Evolutionary conservation across 2,113 vertebrate genomes (phyloP).

Genomic region (Apteryx owenii): DNA sequence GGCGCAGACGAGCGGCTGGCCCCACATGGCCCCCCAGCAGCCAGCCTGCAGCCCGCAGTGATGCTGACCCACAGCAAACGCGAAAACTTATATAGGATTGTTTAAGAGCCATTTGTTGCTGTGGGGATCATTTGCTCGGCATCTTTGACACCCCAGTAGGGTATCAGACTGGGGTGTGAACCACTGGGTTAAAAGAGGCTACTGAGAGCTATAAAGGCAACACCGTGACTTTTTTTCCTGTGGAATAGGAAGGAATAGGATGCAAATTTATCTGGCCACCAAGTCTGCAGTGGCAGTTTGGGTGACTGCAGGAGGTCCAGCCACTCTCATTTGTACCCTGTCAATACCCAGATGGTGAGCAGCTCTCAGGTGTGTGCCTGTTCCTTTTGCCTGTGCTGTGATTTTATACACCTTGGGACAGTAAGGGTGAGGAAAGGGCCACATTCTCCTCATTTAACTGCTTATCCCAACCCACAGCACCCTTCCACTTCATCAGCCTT

Average conservation of each 20-base stretch:
- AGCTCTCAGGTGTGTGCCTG: background rate
- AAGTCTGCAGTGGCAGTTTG: background rate
- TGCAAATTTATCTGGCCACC: background rate
- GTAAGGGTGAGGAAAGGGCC: background rate
- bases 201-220: background rate
- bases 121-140: background rate
- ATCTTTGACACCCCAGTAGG: background rate
- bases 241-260: background rate
- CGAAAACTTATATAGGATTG: background rate
- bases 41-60: accelerated
- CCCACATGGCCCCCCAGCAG: background rate
- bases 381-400: background rate
- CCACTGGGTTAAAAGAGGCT: background rate
- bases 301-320: background rate
- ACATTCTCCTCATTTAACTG: background rate
- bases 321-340: background rate
- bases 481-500: background rate
- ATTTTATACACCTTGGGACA: background rate
- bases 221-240: background rate
- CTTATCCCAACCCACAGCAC: background rate
- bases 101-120: background rate
- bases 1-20: background rate
- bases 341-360: background rate
- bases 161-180: background rate
- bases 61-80: background rate